A percentile compares a stretch with the other conserved stretches of the same genome.
Conservation (phyloP, 1,140 invertebrate genomes). For the Plodia interpunctella region DNA sequence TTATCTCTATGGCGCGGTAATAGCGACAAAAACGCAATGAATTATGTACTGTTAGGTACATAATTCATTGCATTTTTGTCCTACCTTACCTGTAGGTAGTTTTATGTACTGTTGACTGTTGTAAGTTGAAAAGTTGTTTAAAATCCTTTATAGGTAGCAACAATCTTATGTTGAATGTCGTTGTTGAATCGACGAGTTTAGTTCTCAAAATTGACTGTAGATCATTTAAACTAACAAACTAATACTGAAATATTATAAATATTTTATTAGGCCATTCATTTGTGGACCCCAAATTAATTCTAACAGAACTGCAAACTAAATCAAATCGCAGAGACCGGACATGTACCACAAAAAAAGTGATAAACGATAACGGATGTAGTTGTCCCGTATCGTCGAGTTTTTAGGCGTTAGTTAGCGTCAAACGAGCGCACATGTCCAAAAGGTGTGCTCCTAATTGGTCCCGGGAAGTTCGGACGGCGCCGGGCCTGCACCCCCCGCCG, state of each 20-base stretch:
- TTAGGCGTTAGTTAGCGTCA: slow-evolving; percentile 57
- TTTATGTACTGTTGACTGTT: too few relatives aligned
- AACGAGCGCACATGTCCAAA: slow-evolving; percentile 67
- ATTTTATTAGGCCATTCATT: not conserved
- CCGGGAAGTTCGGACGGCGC: slow-evolving; percentile 40
- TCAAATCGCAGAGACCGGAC: not conserved
- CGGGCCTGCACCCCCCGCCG: slow-evolving; percentile 53
- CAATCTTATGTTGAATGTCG: too few relatives aligned
- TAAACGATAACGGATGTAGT: slow-evolving; percentile 66
- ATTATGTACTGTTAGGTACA: too few relatives aligned
- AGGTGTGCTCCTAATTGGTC: slow-evolving; percentile 74
- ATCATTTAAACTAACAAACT: too few relatives aligned
- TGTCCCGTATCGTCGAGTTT: slow-evolving; percentile 47
- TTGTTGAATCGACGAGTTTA: too few relatives aligned
- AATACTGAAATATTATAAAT: not conserved
- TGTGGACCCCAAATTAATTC: not conserved
- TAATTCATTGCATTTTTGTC: too few relatives aligned
- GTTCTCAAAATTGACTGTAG: too few relatives aligned
- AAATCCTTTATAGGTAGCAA: too few relatives aligned
- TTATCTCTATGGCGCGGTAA: too few relatives aligned
- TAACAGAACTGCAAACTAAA: not conserved
- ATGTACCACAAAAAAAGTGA: slow-evolving; percentile 48
- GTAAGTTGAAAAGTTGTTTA: too few relatives aligned
- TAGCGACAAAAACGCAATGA: too few relatives aligned
- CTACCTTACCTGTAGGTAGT: too few relatives aligned